Conservation (phyloP, 1,140 invertebrate species). For the Polyergus mexicanus region DNA sequence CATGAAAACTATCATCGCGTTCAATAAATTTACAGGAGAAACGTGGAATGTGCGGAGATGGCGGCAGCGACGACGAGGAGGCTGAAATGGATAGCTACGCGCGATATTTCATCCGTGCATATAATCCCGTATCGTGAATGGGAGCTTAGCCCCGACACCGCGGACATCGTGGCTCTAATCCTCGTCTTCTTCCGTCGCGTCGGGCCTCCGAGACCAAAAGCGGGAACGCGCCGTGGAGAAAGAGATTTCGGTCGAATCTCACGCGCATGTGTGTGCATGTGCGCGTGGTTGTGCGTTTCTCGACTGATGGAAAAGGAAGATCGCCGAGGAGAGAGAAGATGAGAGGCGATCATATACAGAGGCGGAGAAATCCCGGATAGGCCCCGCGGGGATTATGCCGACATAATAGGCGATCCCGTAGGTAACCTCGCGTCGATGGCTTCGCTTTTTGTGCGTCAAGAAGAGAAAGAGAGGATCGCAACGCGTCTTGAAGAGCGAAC, state of each 20-base stretch:
- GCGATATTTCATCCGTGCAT: slow-evolving; percentile 81
- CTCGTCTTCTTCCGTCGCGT: slow-evolving; percentile 66
- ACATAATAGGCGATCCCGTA: slow-evolving; percentile 73
- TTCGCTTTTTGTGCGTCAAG: slow-evolving; percentile 63
- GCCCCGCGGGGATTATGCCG: slow-evolving; percentile 67
- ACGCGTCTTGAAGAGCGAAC: slow-evolving; percentile 40
- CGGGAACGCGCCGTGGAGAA: slow-evolving; percentile 64
- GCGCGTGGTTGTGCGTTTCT: slow-evolving; percentile 17
- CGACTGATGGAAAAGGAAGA: slow-evolving; percentile 46
- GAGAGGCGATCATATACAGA: slow-evolving; percentile 25
- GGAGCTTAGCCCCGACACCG: slow-evolving; percentile 81
- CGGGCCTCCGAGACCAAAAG: slow-evolving; percentile 60
- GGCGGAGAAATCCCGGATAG: slow-evolving; percentile 50
- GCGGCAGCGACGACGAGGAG: slow-evolving; percentile 30
- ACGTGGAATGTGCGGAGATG: slow-evolving; percentile 36
- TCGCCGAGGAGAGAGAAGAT: not conserved
- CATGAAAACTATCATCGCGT: slow-evolving; percentile 42
- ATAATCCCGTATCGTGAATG: slow-evolving; percentile 83
- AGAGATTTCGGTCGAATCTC: slow-evolving; percentile 68
- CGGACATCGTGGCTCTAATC: slow-evolving; percentile 77
- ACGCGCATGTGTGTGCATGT: not conserved
- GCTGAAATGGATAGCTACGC: slow-evolving; percentile 72
- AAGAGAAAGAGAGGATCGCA: slow-evolving; percentile 51
- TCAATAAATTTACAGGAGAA: slow-evolving; percentile 51
- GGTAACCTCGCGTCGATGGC: slow-evolving; percentile 72